Conservation (phyloP, 2,797 vertebrate genomes). For the Moxostoma hubbsi region DNA sequence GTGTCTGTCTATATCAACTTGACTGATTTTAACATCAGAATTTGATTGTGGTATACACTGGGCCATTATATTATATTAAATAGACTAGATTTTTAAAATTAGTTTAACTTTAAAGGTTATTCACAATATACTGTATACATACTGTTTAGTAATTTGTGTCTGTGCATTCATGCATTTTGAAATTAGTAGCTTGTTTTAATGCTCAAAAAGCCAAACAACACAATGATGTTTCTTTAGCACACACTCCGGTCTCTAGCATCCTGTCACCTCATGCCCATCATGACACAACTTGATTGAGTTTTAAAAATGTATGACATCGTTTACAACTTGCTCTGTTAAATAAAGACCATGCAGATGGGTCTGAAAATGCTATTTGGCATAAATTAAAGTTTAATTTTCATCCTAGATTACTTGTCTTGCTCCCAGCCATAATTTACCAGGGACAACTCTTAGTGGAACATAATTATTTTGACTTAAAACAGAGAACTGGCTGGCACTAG, state of each 20-base stretch:
- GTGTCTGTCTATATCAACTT: too few species aligned
- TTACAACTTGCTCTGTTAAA: constrained; percentile 76
- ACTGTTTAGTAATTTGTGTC: constrained; percentile 17
- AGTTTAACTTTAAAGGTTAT: too few species aligned
- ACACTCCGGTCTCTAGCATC: not conserved
- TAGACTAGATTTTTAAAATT: too few species aligned
- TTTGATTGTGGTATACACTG: too few species aligned
- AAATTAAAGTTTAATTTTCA: constrained; percentile 82
- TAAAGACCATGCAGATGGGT: constrained; percentile 71
- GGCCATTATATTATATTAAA: too few species aligned
- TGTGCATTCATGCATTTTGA: not conserved
- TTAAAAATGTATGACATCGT: constrained; percentile 77
- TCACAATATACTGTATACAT: not conserved
- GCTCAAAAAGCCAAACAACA: constrained; percentile 9
- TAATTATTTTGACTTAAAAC: constrained; percentile 72
- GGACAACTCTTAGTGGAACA: constrained; percentile 31
- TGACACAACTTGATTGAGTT: constrained; percentile 50
- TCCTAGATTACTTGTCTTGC: constrained; percentile 76
- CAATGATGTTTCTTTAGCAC: not conserved
- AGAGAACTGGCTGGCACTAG: constrained; percentile 65
- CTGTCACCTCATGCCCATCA: constrained; percentile 9
- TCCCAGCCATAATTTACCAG: constrained; percentile 70
- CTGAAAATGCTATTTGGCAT: constrained; percentile 75
- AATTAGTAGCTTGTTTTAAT: constrained; percentile 24
- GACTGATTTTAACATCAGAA: too few species aligned